Conservation (phyloP, 2,797 vertebrate species). For the Tauraco hartlaubi region DNA sequence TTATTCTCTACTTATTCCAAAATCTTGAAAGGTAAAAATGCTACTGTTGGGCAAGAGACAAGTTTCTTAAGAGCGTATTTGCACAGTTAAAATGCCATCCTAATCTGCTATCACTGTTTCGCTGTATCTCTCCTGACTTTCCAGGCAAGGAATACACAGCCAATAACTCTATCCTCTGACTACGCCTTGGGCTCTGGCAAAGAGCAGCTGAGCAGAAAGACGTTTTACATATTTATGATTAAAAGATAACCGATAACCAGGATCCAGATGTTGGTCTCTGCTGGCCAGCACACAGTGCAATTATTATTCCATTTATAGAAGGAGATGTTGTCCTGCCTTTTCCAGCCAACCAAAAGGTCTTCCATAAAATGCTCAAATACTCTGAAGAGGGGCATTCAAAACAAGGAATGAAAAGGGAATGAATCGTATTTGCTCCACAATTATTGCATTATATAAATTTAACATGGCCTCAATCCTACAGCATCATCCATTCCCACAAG, state of each 20-base stretch:
- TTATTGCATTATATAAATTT: conserved; percentile 36
- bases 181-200: background rate
- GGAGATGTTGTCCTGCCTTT: conserved; percentile 27
- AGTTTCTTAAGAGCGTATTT: background rate
- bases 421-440: background rate
- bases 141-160: background rate
- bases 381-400: conserved; percentile 61
- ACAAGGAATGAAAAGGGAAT: conserved; percentile 11
- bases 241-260: conserved; percentile 52
- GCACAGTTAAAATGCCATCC: background rate
- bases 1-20: background rate
- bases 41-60: background rate
- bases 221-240: background rate
- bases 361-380: conserved; percentile 9
- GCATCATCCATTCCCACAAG: background rate
- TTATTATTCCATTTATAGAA: conserved; percentile 65
- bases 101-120: background rate
- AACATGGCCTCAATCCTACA: background rate
- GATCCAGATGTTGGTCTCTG: conserved; percentile 52
- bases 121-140: background rate
- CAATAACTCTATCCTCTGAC: background rate
- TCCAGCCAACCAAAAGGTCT: conserved; percentile 25
- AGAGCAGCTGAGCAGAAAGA: conserved; percentile 31
- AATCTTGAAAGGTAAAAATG: background rate
- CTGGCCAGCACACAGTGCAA: conserved; percentile 16